These are phyloP conservation scores for Idaea straminata DNA, from an alignment of 2,888 invertebrate genomes.

Conservation along the genomic window DNA sequence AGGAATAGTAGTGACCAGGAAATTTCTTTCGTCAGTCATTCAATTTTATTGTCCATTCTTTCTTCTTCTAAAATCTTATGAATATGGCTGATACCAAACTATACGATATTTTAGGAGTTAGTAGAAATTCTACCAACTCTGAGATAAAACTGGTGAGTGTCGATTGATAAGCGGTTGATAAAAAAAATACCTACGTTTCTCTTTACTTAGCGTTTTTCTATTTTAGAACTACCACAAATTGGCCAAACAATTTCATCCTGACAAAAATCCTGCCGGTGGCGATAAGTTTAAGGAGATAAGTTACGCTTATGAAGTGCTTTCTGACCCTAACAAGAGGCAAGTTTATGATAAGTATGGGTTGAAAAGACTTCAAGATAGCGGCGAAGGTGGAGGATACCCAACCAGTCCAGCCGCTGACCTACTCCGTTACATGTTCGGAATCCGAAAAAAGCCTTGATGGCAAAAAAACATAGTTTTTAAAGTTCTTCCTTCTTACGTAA, in stretches of 20 bases:
- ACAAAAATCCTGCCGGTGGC: constrained; percentile 94
- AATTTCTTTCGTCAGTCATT: constrained; percentile 12
- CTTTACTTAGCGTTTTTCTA: constrained; percentile 22
- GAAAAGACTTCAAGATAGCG: constrained; percentile 92
- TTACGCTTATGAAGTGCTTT: constrained; percentile 95
- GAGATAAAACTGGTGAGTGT: constrained; percentile 93
- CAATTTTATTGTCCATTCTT: constrained; percentile 42
- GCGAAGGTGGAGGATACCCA: constrained; percentile 73
- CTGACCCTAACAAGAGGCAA: constrained; percentile 91
- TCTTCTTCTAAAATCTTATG: constrained; percentile 36
- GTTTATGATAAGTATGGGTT: constrained; percentile 93
- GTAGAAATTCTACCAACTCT: constrained; percentile 87
- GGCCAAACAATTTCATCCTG: constrained; percentile 96
- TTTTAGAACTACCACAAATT: constrained; percentile 93
- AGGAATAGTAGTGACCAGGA: not conserved
- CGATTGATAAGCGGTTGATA: constrained; percentile 21
- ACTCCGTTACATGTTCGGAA: constrained; percentile 82
- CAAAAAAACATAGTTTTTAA: no score
- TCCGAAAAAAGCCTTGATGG: no score
- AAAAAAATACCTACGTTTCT: constrained; percentile 19
- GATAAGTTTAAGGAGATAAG: constrained; percentile 98
- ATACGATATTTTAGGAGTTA: constrained; percentile 92
- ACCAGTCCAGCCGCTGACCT: constrained; percentile 80
- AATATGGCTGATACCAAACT: constrained; percentile 90
- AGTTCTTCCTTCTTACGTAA: no score